These are phyloP conservation scores for Ectemnius continuus DNA, from an alignment of 2,888 invertebrate genomes.

Conservation along the genomic window DNA sequence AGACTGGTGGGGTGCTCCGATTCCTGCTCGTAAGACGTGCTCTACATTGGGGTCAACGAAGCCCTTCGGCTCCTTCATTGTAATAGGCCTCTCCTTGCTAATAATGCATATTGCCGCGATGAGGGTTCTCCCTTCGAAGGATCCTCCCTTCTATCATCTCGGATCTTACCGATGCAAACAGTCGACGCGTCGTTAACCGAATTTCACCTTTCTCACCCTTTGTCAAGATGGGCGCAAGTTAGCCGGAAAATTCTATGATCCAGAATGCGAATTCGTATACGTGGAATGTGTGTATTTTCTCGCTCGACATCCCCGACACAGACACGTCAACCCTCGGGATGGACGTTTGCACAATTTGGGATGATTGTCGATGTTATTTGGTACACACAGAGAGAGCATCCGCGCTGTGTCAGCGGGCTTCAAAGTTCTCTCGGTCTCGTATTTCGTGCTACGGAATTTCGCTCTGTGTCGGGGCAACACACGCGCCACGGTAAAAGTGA, in stretches of 20 bases:
- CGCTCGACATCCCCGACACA: too few species aligned
- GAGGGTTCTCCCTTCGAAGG: neutral
- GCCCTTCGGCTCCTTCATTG: neutral
- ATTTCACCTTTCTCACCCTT: too few species aligned
- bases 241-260: too few species aligned
- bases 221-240: too few species aligned
- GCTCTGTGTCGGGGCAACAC: neutral
- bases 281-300: too few species aligned
- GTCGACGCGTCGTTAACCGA: neutral
- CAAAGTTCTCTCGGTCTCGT: too few species aligned
- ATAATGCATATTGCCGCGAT: conserved; percentile 9
- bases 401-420: too few species aligned
- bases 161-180: conserved; percentile 9
- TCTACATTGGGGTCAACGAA: neutral
- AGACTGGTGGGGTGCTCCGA: neutral
- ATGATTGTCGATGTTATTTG: conserved; percentile 1
- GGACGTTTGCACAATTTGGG: neutral
- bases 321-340: neutral
- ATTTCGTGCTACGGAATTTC: neutral
- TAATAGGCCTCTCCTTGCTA: neutral
- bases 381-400: too few species aligned
- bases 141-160: neutral
- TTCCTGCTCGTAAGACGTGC: neutral
- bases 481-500: too few species aligned
- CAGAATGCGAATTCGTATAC: too few species aligned